Base-by-base conservation (phyloP, 1,140 invertebrate species). In the Eueides isabella region DNA sequence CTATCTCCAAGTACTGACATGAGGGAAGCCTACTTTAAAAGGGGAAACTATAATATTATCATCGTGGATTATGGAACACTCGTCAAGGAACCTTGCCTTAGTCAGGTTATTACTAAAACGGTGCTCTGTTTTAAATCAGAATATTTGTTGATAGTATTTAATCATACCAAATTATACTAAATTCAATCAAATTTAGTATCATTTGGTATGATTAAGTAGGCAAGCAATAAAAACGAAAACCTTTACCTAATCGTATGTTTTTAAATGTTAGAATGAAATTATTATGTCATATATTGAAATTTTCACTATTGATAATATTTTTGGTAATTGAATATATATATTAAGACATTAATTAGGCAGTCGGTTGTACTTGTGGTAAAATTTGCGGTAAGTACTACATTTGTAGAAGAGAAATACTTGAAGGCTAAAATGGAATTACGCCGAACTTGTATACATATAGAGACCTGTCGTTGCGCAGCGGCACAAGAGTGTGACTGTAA, bases 11-110 rank as follows among this genome's bases (percentile, higher is more conserved):
- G 96, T 88, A 97, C 97, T 1, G 97, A 97, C 89, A 94, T 97
- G 85, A 93, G 97, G 65, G 95, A 96, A 90, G 97, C 97, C 0
- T 98, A 97, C 86, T 98, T 97, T 88, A 94, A 94, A 31, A 93
- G 95, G 72, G 97, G 97, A 67, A 94, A 97, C 81, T 97, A 97
- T 86, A 98, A 98, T 84, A 96, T 98, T 65, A 97, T 98, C 79
- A 97, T 98, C 63, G 97, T 97, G n/a, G 96, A 98, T 93, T 97
- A 97, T 86, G 95, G 95, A 55, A 94, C 95, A 11, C 94, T 97
- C n/a, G 97, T 97, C 2, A 95, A 96, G 83, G 96, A 97, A 84
- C 97, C 97, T 1, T 98, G 97, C 85, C 93, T 98, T 2, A 96
- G 96, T 80, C 95, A 95, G 91, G 91, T 93, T 76, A 73, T 48